Percentiles rank a stretch among this genome's conserved stretches.
These are phyloP conservation scores for Valencia hispanica DNA, from an alignment of 2,797 vertebrate species.

Conservation along the genomic window DNA sequence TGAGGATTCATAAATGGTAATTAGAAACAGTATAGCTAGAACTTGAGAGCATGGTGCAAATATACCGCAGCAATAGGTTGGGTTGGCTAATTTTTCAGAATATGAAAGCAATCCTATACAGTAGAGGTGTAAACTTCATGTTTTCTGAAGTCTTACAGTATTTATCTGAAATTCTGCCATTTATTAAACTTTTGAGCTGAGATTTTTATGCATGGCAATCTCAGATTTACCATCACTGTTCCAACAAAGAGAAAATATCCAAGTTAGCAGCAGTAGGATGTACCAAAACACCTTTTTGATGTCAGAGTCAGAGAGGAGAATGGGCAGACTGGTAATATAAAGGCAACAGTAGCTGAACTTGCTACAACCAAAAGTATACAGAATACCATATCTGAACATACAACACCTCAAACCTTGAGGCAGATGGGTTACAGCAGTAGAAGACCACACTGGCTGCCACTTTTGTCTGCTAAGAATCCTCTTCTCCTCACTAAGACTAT, in stretches of 20 bases:
- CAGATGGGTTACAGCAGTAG: no score
- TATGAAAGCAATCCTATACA: neutral
- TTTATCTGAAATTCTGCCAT: neutral
- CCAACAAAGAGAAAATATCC: neutral
- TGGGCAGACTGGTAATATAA: neutral
- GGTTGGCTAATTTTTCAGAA: no score
- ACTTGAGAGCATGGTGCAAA: neutral
- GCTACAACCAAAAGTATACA: neutral
- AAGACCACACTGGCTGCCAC: no score
- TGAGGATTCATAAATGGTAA: slow-evolving; percentile 36
- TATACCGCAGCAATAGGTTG: no score
- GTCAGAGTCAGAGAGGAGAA: neutral
- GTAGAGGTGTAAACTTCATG: neutral
- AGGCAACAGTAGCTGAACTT: neutral
- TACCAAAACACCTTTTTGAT: neutral
- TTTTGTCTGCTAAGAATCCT: no score
- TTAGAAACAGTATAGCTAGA: slow-evolving; percentile 24
- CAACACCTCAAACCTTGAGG: neutral
- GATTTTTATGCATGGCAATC: neutral
- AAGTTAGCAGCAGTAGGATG: neutral
- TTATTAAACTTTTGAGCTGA: neutral
- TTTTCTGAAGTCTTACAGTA: neutral
- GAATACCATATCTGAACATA: neutral
- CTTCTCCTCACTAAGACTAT: neutral
- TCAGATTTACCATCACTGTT: neutral